Evolutionary conservation across 2,888 invertebrate species (phyloP).

Genomic region (Nemotelus pantherinus): DNA sequence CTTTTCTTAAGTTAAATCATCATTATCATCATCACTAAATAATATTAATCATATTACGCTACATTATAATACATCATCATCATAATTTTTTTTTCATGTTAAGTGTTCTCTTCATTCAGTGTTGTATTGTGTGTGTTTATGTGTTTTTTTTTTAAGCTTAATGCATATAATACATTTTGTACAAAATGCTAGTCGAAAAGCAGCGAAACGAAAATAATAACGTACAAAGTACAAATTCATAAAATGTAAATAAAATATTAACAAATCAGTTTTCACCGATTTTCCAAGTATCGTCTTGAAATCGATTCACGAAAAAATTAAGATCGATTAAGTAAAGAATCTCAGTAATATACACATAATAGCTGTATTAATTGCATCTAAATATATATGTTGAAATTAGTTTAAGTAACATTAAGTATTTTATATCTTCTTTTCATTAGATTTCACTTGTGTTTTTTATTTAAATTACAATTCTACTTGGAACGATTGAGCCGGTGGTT

Average conservation of each 20-base stretch:
- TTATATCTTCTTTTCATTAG: slow-evolving; percentile 15
- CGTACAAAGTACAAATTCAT: neutral
- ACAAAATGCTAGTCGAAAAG: slow-evolving; percentile 24
- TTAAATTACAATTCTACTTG: slow-evolving; percentile 64
- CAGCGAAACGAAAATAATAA: neutral
- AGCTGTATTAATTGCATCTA: slow-evolving; percentile 14
- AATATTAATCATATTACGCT: slow-evolving; percentile 20
- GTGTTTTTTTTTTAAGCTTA: neutral
- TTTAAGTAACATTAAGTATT: slow-evolving; percentile 4
- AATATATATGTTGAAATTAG: slow-evolving; percentile 19
- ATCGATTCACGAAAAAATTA: no score
- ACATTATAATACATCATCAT: slow-evolving; percentile 22
- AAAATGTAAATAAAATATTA: neutral
- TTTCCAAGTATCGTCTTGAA: no score
- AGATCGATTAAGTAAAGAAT: neutral
- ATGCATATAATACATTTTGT: slow-evolving; percentile 41
- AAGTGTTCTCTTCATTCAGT: no score
- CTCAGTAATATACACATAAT: neutral
- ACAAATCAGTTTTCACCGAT: neutral
- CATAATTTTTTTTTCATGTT: no score
- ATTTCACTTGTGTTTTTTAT: neutral
- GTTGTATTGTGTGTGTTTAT: neutral
- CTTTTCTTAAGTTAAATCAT: slow-evolving; percentile 22
- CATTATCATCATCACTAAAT: neutral
- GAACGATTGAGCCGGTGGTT: slow-evolving; percentile 64